A percentile compares a stretch with the other conserved stretches of the same genome.
These are phyloP conservation scores for Macrosteles quadrilineatus DNA, from an alignment of 1,140 invertebrate species.

Conservation along the genomic window DNA sequence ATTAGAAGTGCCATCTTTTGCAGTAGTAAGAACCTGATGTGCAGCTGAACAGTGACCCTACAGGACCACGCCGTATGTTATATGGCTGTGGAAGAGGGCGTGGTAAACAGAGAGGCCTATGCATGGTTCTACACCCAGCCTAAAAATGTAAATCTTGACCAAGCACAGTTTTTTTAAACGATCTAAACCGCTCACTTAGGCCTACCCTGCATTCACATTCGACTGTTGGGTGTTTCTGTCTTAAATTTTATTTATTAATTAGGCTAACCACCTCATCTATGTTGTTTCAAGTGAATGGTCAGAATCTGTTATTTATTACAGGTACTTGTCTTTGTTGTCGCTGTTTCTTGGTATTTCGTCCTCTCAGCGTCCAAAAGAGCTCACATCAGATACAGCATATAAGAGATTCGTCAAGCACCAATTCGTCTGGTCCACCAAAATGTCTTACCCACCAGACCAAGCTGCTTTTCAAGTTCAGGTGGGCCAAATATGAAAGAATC, in stretches of 20 bases:
- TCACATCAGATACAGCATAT: neutral
- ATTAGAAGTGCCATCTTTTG: too few relatives aligned
- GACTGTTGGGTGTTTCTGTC: neutral
- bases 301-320: constrained; percentile 36
- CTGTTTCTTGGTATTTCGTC: constrained; percentile 44
- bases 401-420: neutral
- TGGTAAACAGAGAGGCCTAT: too few relatives aligned
- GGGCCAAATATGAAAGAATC: too few relatives aligned
- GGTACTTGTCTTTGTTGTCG: constrained; percentile 41
- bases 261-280: too few relatives aligned
- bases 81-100: too few relatives aligned
- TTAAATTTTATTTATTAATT: neutral
- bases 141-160: too few relatives aligned
- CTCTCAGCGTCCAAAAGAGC: constrained; percentile 40
- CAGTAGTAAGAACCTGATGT: too few relatives aligned
- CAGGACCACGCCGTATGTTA: too few relatives aligned
- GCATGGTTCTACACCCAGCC: too few relatives aligned
- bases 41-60: too few relatives aligned
- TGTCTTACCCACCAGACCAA: constrained; percentile 73
- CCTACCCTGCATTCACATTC: neutral
- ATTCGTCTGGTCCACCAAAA: constrained; percentile 45
- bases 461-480: constrained; percentile 75
- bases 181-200: neutral
- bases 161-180: neutral
- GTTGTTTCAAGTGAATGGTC: too few relatives aligned